These are phyloP conservation scores for Euproctis similis DNA, from an alignment of 2,888 invertebrate species.

Conservation along the genomic window DNA sequence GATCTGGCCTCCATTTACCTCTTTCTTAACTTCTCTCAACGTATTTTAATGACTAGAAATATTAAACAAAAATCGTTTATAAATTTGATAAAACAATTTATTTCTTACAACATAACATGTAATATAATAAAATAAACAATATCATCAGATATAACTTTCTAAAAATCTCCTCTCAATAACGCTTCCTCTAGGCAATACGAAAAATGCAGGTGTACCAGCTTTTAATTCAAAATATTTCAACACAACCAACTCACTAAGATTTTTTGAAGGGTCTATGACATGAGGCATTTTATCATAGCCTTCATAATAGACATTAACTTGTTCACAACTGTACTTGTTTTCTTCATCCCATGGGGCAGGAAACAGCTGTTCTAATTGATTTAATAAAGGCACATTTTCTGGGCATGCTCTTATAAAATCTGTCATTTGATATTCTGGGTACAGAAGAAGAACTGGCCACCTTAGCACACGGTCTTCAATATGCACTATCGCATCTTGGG, in stretches of 20 bases:
- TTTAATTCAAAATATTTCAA: conserved; percentile 77
- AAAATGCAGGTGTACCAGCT: conserved; percentile 80
- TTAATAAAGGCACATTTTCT: conserved; percentile 79
- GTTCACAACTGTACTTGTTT: conserved; percentile 76
- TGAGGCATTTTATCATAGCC: conserved; percentile 78
- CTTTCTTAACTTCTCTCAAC: too few relatives aligned
- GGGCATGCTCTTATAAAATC: conserved; percentile 90
- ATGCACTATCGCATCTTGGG: conserved; percentile 79
- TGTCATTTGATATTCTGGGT: conserved; percentile 90
- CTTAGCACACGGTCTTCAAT: conserved; percentile 77
- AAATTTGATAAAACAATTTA: not conserved
- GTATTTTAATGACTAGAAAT: too few relatives aligned
- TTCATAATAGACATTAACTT: conserved; percentile 84
- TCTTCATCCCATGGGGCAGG: conserved; percentile 83
- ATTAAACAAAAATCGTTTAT: too few relatives aligned
- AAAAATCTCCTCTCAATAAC: conserved; percentile 75
- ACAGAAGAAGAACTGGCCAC: conserved; percentile 93
- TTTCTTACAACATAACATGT: not conserved
- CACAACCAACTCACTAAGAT: conserved; percentile 77
- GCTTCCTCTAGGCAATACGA: conserved; percentile 76
- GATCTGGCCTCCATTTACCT: too few relatives aligned
- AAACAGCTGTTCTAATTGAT: conserved; percentile 76
- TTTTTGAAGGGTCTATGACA: conserved; percentile 70
- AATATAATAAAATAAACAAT: not conserved
- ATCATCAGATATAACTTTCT: conserved; percentile 52